Base-by-base conservation (phyloP, 2,113 vertebrate genomes). In the Telmatochromis brichardi region DNA sequence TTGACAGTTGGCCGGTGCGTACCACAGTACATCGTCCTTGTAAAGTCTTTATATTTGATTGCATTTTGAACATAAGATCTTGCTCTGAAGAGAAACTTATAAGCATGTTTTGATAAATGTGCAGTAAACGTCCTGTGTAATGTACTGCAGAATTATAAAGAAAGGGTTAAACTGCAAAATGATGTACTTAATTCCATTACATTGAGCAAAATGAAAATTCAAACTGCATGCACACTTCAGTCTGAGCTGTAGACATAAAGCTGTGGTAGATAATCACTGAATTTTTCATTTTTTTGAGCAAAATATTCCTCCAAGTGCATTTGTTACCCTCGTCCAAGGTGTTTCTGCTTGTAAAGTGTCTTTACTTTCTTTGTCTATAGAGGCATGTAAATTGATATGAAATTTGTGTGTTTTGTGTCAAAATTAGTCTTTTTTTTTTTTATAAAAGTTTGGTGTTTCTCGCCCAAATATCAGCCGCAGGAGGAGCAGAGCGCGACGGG, bases 331-430 rank as follows among this genome's bases (percentile, higher is more conserved):
- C 4, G 55, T 93, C 84, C 80, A 51, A 80, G 53, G 21, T 84
- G 87, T 92, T 90, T 92, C 88, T 85, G 84, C 88, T 78, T 19
- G 81, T 90, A 7, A 83, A 35, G 50, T 82, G 23, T 9, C 31
- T 63, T 42, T 50, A 28, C 9, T 85, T 50, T 73, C 71, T 65
- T 63, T 60, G 85, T 92, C 84, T 87, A 42, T 47, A 57, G 65
- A 88, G 81, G 88, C 86, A 92, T 90, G 92, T 89, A 84, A 87
- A 90, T 80, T 6, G 6, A 78, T 65, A 76, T 60, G 65, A 88
- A 82, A 33, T 63, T 19, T 23, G 58, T 85, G 92, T 89, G 80
- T 83, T 90, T 90, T 45, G 88, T 92, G 85, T 90, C 68, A 80
- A 86, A 90, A 84, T 81, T 28, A 79, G 65, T 86, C 10, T 35